A percentile compares a stretch with the other conserved stretches of the same genome.
phyloP scores from a whole-genome alignment of 2,888 invertebrate species.

The Drosophila emarginata region DNA sequence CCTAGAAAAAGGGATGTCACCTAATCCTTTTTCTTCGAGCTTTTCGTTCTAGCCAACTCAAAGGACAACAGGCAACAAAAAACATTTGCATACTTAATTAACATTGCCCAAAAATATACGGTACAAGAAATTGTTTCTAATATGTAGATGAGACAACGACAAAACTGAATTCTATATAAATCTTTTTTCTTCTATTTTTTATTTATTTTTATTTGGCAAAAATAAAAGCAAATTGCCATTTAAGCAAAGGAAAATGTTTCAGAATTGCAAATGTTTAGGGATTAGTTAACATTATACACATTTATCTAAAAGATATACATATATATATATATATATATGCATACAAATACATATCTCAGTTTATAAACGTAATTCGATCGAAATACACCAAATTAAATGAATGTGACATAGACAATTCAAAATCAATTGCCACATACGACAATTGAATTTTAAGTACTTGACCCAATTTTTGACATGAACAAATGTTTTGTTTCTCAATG shows the following conservation, averaged over 20 bases:
- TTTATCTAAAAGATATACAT: too few relatives aligned
- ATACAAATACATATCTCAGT: background rate
- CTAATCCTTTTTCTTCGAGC: constrained; percentile 59
- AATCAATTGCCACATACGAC: constrained; percentile 2
- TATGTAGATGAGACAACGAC: background rate
- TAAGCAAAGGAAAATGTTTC: background rate
- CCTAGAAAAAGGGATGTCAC: constrained; percentile 58
- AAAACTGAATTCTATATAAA: constrained; percentile 9
- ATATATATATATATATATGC: background rate
- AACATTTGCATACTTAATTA: constrained; percentile 75
- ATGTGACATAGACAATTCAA: constrained; percentile 2
- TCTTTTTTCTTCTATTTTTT: background rate
- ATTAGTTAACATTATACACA: background rate
- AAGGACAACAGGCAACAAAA: constrained; percentile 11
- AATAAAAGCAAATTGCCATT: constrained; percentile 3
- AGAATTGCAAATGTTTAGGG: constrained; percentile 1
- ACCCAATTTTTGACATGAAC: background rate
- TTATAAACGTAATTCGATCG: background rate
- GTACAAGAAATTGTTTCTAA: constrained; percentile 7
- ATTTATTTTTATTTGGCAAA: too few relatives aligned
- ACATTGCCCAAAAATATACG: constrained; percentile 49
- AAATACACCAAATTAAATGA: background rate
- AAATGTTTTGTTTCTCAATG: constrained; percentile 1
- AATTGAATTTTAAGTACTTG: background rate
- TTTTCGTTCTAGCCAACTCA: constrained; percentile 5